Conservation (phyloP, 1,140 invertebrate genomes). For the Batillaria attramentaria region DNA sequence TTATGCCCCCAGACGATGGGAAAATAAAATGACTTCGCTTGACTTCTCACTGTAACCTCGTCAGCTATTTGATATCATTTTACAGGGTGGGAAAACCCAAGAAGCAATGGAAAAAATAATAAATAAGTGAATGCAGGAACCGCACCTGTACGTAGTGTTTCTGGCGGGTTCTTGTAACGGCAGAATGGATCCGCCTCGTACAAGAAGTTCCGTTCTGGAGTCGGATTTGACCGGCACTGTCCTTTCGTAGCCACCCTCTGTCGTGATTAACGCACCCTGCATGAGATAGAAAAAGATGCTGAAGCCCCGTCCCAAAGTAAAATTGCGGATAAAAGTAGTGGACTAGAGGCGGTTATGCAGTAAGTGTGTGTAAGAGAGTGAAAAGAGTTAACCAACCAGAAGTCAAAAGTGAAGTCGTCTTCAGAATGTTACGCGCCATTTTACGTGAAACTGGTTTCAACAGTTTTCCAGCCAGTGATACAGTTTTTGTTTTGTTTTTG, state of each 20-base stretch:
- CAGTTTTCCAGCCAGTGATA: too few species aligned
- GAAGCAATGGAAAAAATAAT: background rate
- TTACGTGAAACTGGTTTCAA: too few species aligned
- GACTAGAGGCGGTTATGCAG: too few species aligned
- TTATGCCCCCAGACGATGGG: too few species aligned
- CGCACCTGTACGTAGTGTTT: slow-evolving; percentile 60
- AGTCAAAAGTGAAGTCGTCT: too few species aligned
- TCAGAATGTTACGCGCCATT: too few species aligned
- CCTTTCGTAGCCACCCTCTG: slow-evolving; percentile 26
- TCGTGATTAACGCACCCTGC: slow-evolving; percentile 1
- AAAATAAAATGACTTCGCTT: background rate
- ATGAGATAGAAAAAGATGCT: background rate
- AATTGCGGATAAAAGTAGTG: too few species aligned
- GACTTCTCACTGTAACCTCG: background rate
- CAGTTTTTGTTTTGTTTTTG: too few species aligned
- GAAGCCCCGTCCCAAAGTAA: too few species aligned
- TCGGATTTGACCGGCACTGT: slow-evolving; percentile 41
- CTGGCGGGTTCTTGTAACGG: slow-evolving; percentile 67
- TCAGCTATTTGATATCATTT: background rate
- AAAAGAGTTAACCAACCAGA: too few species aligned
- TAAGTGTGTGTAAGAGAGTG: too few species aligned
- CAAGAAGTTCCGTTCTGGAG: slow-evolving; percentile 64
- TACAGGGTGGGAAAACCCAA: background rate
- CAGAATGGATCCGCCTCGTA: slow-evolving; percentile 69
- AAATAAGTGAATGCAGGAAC: background rate